A percentile compares a stretch with the other conserved stretches of the same genome.
Conservation (phyloP, 2,888 invertebrate genomes). For the Dicyrtomina minuta region DNA sequence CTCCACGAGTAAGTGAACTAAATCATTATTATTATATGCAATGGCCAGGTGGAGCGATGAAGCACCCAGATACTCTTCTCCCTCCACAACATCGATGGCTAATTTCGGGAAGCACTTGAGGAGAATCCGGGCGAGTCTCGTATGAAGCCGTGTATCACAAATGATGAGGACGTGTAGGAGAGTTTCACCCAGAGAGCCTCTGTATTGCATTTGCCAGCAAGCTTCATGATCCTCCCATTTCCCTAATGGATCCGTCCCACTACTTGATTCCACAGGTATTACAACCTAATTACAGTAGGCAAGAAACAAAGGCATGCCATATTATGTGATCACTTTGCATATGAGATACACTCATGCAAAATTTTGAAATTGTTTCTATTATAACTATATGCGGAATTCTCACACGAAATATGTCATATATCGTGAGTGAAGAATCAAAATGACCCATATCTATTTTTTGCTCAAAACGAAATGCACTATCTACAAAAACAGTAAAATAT, state of each 20-base stretch:
- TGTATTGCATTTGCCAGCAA: conserved; percentile 96
- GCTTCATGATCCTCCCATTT: conserved; percentile 89
- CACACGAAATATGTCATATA: too few relatives aligned
- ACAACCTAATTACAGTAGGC: conserved; percentile 70
- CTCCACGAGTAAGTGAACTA: conserved; percentile 89
- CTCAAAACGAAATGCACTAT: too few relatives aligned
- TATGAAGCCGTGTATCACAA: conserved; percentile 82
- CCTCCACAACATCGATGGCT: conserved; percentile 91
- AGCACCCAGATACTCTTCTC: conserved; percentile 94
- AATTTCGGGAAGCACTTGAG: conserved; percentile 88
- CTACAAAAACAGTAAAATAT: too few relatives aligned
- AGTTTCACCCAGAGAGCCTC: conserved; percentile 87
- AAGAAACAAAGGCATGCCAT: too few relatives aligned
- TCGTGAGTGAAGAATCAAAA: too few relatives aligned
- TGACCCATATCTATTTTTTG: too few relatives aligned
- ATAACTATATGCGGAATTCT: too few relatives aligned
- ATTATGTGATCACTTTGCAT: too few relatives aligned
- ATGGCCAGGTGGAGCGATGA: conserved; percentile 94
- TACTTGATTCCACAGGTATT: conserved; percentile 83
- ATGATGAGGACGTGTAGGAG: conserved; percentile 92
- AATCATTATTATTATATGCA: conserved; percentile 92
- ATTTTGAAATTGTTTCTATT: too few relatives aligned
- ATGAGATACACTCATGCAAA: too few relatives aligned
- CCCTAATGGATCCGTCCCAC: conserved; percentile 80
- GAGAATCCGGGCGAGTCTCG: conserved; percentile 81